Conservation (phyloP, 2,888 invertebrate species). For the Trachelus iudaicus region DNA sequence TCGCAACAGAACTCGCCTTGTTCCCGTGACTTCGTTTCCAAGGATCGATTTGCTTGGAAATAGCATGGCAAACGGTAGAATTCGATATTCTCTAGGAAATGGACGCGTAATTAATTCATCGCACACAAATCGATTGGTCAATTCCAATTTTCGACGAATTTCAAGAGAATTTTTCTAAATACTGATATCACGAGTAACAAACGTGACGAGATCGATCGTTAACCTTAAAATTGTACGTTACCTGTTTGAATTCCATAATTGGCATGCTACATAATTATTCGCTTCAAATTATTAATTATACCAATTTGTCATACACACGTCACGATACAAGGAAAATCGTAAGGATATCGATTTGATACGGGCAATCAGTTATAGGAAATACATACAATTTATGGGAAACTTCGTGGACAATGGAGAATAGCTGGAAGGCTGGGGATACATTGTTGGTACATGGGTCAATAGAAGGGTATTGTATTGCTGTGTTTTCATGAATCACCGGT, state of each 20-base stretch:
- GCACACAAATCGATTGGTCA: slow-evolving; percentile 40
- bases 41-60: slow-evolving; percentile 39
- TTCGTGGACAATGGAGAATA: background rate
- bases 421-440: background rate
- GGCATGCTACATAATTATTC: too few species aligned
- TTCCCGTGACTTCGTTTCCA: slow-evolving; percentile 2
- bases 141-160: too few species aligned
- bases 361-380: slow-evolving; percentile 2
- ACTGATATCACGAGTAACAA: too few species aligned
- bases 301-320: too few species aligned
- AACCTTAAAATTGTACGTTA: too few species aligned
- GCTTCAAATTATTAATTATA: too few species aligned
- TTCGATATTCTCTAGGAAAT: slow-evolving; percentile 43
- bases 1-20: too few species aligned
- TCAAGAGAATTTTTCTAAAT: too few species aligned
- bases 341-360: background rate
- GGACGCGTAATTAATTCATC: slow-evolving; percentile 48
- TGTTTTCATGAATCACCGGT: slow-evolving; percentile 19
- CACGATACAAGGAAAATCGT: too few species aligned
- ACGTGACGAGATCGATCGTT: too few species aligned
- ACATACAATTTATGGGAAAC: slow-evolving; percentile 9
- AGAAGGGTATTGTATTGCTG: slow-evolving; percentile 9
- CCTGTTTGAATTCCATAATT: too few species aligned
- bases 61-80: slow-evolving; percentile 24
- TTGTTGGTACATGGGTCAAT: slow-evolving; percentile 15